Percentiles rank a stretch among this genome's conserved stretches.
Evolutionary conservation across 2,888 invertebrate genomes (phyloP).

Genomic region (Synanthedon myopaeformis): DNA sequence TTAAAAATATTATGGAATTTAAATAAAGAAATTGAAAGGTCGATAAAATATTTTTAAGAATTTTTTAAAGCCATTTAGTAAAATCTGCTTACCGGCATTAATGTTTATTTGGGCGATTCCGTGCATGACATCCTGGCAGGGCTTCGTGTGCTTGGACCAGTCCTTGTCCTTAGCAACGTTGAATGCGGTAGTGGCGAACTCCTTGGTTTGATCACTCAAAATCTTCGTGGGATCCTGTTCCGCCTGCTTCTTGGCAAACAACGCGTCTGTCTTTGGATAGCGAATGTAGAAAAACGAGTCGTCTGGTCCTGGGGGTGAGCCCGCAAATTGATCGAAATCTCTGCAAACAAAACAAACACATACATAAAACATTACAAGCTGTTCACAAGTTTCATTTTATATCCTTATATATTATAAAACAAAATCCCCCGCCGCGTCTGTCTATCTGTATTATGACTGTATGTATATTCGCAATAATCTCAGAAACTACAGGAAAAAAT

Average conservation of each 20-base stretch:
- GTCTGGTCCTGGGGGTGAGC: constrained; percentile 80
- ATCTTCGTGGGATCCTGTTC: constrained; percentile 28
- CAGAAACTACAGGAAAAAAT: no score
- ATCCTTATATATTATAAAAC: no score
- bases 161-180: constrained; percentile 47
- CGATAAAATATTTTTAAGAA: no score
- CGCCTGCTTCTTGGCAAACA: constrained; percentile 39
- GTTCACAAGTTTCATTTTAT: background rate
- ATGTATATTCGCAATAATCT: no score
- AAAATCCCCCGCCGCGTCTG: no score
- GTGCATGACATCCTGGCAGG: constrained; percentile 75
- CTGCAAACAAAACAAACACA: constrained; percentile 33
- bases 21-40: no score
- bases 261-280: constrained; percentile 65
- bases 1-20: no score
- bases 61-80: no score
- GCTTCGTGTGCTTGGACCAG: constrained; percentile 76
- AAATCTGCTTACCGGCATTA: constrained; percentile 27
- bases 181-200: constrained; percentile 27
- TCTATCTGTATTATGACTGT: no score
- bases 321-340: constrained; percentile 58
- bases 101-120: constrained; percentile 56
- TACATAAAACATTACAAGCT: background rate
- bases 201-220: constrained; percentile 28
- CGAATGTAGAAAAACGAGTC: constrained; percentile 79